phyloP scores from a whole-genome alignment of 2,888 invertebrate genomes.

The Drosophila antonietae region DNA sequence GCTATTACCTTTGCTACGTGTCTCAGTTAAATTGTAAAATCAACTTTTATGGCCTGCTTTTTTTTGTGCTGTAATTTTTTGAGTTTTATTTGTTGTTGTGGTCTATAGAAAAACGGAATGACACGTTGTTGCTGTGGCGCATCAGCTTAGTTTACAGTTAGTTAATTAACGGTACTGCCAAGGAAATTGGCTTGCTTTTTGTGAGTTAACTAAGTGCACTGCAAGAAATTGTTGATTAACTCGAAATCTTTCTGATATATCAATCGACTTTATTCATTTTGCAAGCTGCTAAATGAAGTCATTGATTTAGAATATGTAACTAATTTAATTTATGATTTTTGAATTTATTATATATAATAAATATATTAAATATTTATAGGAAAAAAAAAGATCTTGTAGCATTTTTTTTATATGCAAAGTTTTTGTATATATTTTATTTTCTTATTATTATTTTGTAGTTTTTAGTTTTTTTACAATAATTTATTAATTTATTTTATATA shows the following conservation, averaged over 20 bases:
- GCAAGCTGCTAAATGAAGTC: no score
- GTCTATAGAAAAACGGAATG: conserved; percentile 18
- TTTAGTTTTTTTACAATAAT: no score
- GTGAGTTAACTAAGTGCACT: conserved; percentile 1
- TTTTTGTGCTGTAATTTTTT: conserved; percentile 12
- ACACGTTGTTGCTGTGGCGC: conserved; percentile 24
- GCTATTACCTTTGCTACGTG: conserved; percentile 44
- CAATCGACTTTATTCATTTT: no score
- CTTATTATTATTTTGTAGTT: no score
- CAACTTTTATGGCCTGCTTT: conserved; percentile 36
- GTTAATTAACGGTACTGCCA: conserved; percentile 41
- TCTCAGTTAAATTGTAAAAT: conserved; percentile 47
- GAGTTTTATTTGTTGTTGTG: conserved; percentile 11
- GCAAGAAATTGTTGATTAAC: background rate
- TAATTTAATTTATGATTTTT: no score
- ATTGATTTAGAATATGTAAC: no score
- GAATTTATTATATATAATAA: no score
- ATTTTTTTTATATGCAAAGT: no score
- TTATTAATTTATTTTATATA: no score
- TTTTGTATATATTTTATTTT: no score
- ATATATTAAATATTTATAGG: no score
- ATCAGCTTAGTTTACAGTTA: conserved; percentile 53
- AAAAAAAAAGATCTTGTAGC: no score
- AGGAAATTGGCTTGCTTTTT: conserved; percentile 33
- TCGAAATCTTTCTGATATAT: background rate